Base-by-base conservation (phyloP, 2,888 invertebrate genomes). In the Ormyrus pomaceus region DNA sequence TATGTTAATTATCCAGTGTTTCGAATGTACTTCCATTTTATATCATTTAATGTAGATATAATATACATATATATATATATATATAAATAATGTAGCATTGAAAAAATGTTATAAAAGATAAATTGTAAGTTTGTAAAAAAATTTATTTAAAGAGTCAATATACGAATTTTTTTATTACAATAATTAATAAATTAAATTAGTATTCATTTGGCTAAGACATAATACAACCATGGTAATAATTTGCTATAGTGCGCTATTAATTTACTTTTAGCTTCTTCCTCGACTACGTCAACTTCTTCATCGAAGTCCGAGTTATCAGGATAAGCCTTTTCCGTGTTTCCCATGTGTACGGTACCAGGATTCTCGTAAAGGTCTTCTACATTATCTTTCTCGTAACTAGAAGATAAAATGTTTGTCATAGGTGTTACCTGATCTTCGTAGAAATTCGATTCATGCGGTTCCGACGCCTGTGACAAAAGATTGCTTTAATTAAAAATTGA, bases 181-280 rank as follows among this genome's bases (percentile, higher is more conserved):
- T 55, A 75, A 48, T 56, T 61, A 77, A 82, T 81, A 83, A 83
- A 81, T 75, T 78, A 48, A 68, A 59, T 45, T 80, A 71, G 65
- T 58, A 79, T 81, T 82, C 75, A 77, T 84, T 86, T 86, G 83
- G 80, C 84, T 80, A 89, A 83, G 53, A 84, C 84, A 68, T 88
- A 89, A 78, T 88, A 84, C 55, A 90, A 85, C 89, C 89, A 90
- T 5, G 88, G 86, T 61, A 89, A 82, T 45, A 90, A 82, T 85
- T 86, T 89, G 73, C 84, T 88, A 64, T 90, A 90, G 82, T 89
- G 89, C 0, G 86, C 85, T n/a, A 88, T 88, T 50, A 89, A 77
- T 84, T 85, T 86, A 61, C 81, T 85, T 69, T 83, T 83, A 5
- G 80, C 81, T 19, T 87, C 84, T 65, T 87, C 86, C 6, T 85